Evolutionary conservation across 2,797 vertebrate genomes (phyloP).

Genomic region (Knipowitschia caucasica): DNA sequence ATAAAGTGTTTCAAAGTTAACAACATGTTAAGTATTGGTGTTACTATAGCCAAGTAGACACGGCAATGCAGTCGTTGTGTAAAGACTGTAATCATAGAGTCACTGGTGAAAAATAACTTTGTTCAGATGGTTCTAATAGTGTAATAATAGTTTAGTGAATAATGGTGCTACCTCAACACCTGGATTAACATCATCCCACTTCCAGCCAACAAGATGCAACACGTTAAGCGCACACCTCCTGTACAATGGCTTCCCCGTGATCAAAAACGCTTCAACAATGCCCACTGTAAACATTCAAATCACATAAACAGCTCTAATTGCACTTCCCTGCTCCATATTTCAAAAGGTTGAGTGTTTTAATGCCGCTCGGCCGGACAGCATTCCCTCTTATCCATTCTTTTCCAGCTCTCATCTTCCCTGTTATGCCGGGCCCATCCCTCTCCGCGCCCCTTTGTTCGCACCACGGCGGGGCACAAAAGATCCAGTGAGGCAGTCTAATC

Average conservation of each 20-base stretch:
- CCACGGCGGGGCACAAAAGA: slow-evolving; percentile 78
- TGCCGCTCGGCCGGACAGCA: slow-evolving; percentile 48
- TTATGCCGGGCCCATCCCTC: slow-evolving; percentile 70
- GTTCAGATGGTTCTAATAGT: not conserved
- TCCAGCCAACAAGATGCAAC: slow-evolving; percentile 3
- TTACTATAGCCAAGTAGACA: no score
- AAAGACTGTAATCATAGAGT: not conserved
- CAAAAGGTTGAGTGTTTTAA: slow-evolving; percentile 50
- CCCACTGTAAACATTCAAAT: slow-evolving; percentile 9
- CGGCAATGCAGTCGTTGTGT: not conserved
- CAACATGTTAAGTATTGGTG: no score
- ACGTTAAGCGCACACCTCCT: not conserved
- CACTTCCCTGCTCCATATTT: slow-evolving; percentile 46
- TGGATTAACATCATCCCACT: not conserved
- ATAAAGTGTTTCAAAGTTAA: not conserved
- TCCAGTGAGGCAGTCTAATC: slow-evolving; percentile 83
- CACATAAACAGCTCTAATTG: slow-evolving; percentile 30
- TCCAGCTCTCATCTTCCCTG: slow-evolving; percentile 68
- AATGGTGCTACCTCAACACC: not conserved
- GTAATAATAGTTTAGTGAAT: not conserved
- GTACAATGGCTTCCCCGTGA: not conserved
- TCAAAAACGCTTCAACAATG: slow-evolving; percentile 21
- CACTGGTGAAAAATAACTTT: not conserved
- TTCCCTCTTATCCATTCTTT: slow-evolving; percentile 57
- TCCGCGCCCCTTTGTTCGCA: slow-evolving; percentile 70